Conservation (phyloP, 1,140 invertebrate genomes). For the Achatina immaculata region DNA sequence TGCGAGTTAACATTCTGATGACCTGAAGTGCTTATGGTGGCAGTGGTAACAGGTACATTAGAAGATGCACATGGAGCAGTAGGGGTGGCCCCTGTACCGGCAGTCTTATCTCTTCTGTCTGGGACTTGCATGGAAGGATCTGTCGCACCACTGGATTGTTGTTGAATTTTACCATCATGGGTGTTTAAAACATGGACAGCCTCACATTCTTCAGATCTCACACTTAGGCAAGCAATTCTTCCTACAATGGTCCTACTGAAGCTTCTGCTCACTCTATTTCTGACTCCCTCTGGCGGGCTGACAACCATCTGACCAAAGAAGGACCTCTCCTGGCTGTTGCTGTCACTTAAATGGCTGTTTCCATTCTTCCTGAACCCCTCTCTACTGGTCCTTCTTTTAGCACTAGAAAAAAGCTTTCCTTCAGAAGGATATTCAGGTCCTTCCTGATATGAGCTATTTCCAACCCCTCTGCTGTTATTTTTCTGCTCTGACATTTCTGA, state of each 20-base stretch:
- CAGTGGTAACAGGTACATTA: not conserved
- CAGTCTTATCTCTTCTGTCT: not conserved
- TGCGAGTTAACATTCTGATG: not conserved
- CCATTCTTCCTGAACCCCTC: not conserved
- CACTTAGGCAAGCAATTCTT: not conserved
- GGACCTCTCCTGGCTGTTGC: conserved; percentile 15
- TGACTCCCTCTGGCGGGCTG: conserved; percentile 37
- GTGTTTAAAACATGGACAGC: not conserved
- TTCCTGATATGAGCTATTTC: not conserved
- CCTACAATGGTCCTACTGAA: not conserved
- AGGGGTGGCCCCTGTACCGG: not conserved
- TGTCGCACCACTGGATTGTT: not conserved
- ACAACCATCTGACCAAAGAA: conserved; percentile 43
- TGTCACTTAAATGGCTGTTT: not conserved
- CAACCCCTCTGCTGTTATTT: not conserved
- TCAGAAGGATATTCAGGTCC: not conserved
- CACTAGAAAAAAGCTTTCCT: not conserved
- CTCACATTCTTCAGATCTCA: not conserved
- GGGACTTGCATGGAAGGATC: not conserved
- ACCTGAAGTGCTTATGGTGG: not conserved
- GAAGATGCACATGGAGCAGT: not conserved
- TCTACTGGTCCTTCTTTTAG: not conserved
- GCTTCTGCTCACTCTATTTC: not conserved
- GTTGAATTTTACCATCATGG: not conserved
- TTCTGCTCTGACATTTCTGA: too few species aligned